These are phyloP conservation scores for Silurus aristotelis DNA, from an alignment of 2,797 vertebrate genomes.

Conservation along the genomic window DNA sequence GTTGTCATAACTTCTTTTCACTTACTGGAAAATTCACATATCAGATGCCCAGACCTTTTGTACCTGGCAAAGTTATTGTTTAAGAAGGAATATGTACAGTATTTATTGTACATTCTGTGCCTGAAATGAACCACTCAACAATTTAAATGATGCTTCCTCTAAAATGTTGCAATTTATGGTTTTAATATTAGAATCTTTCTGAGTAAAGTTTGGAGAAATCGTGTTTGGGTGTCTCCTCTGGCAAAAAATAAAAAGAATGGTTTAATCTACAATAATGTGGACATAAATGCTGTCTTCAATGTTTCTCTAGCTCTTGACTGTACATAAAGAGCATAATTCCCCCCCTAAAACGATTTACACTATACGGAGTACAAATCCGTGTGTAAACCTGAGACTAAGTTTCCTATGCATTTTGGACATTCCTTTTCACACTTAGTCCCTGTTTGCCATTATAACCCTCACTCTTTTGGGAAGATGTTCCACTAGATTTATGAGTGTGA, in stretches of 20 bases:
- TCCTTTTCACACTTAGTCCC: too few relatives aligned
- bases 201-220: neutral
- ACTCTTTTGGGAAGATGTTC: too few relatives aligned
- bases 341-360: too few relatives aligned
- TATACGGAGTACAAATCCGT: too few relatives aligned
- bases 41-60: neutral
- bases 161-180: neutral
- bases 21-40: neutral
- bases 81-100: neutral
- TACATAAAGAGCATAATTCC: too few relatives aligned
- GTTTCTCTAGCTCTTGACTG: too few relatives aligned
- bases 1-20: neutral
- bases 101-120: neutral
- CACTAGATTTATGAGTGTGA: too few relatives aligned
- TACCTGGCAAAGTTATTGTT: neutral
- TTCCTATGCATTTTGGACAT: too few relatives aligned
- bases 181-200: neutral
- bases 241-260: neutral
- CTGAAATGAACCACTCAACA: neutral
- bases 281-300: too few relatives aligned
- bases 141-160: neutral
- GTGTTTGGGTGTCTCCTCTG: neutral
- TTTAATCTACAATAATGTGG: too few relatives aligned
- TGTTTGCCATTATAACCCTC: too few relatives aligned
- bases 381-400: too few relatives aligned